Evolutionary conservation across 1,140 invertebrate species (phyloP).

Genomic region (Neocloeon triangulifer): DNA sequence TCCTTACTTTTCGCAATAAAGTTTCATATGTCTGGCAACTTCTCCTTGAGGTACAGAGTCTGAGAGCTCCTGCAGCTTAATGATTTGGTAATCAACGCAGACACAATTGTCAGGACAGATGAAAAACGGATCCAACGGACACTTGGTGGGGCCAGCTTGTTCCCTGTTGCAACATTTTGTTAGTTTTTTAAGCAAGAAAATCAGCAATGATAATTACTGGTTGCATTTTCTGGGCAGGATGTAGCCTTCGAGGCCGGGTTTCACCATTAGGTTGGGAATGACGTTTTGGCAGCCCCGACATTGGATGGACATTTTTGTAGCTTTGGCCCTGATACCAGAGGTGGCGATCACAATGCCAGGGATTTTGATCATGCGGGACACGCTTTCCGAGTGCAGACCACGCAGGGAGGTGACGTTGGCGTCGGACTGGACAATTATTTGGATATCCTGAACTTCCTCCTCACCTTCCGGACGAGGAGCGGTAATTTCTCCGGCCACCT

Average conservation of each 20-base stretch:
- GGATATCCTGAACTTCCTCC: conserved; percentile 81
- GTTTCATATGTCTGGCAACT: conserved; percentile 86
- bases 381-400: conserved; percentile 70
- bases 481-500: conserved; percentile 94
- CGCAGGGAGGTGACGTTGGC: conserved; percentile 60
- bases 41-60: conserved; percentile 96
- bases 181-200: not conserved
- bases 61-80: conserved; percentile 89
- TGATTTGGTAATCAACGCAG: conserved; percentile 82
- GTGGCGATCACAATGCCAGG: conserved; percentile 90
- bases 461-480: conserved; percentile 71
- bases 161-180: conserved; percentile 33
- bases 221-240: conserved; percentile 86
- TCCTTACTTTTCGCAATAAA: conserved; percentile 75
- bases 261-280: conserved; percentile 72
- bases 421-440: conserved; percentile 73
- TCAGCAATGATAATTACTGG: conserved; percentile 42
- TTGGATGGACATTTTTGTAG: conserved; percentile 84
- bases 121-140: conserved; percentile 94
- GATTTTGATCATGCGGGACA: conserved; percentile 84
- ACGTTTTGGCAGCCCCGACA: conserved; percentile 83
- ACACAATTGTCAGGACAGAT: conserved; percentile 93
- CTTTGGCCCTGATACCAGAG: conserved; percentile 84
- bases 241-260: conserved; percentile 92
- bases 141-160: conserved; percentile 70